These are phyloP conservation scores for Fregetta grallaria DNA, from an alignment of 2,113 vertebrate genomes.

Conservation along the genomic window DNA sequence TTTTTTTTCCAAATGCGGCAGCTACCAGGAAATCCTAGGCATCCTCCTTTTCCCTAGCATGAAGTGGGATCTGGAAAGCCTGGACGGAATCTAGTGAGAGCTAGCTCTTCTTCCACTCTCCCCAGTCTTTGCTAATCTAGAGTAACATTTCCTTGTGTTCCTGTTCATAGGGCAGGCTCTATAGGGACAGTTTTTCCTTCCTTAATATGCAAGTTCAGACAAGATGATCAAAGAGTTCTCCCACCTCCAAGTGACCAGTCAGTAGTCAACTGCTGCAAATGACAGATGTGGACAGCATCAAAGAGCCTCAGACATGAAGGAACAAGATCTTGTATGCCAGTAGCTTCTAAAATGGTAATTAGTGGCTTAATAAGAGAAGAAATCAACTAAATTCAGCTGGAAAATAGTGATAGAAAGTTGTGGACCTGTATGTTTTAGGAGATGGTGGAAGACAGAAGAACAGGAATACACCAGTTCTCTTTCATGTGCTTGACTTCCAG, in stretches of 20 bases:
- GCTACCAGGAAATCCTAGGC: background rate
- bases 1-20: background rate
- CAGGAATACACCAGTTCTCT: background rate
- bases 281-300: background rate
- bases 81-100: background rate
- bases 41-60: background rate
- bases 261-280: background rate
- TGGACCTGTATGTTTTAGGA: background rate
- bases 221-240: background rate
- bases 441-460: background rate
- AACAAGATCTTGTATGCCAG: background rate
- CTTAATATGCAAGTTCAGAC: background rate
- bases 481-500: background rate
- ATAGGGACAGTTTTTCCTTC: background rate
- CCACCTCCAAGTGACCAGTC: background rate
- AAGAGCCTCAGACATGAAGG: background rate
- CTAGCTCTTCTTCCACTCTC: background rate
- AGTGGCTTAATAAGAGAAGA: background rate
- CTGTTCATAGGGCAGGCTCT: background rate
- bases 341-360: background rate
- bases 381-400: background rate
- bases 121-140: background rate
- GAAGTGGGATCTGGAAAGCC: background rate
- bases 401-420: background rate
- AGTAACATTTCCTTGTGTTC: rapidly evolving